phyloP scores from a whole-genome alignment of 2,113 vertebrate genomes.

The Amia ocellicauda region DNA sequence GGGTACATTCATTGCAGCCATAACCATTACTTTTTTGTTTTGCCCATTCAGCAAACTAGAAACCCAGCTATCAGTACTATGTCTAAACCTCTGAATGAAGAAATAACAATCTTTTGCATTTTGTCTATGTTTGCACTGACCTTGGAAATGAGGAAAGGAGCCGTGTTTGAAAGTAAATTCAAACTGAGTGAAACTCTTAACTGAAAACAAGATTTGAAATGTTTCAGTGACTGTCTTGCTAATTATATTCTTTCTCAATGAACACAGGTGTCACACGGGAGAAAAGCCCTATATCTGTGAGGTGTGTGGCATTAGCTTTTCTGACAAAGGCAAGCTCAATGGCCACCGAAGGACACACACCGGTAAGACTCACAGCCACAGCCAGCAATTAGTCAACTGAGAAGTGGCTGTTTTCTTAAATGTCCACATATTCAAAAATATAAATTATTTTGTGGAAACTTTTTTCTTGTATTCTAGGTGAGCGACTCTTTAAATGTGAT shows the following conservation, averaged over 20 bases:
- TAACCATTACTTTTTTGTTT: too few species aligned
- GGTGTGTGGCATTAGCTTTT: slow-evolving; percentile 56
- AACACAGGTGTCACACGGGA: slow-evolving; percentile 53
- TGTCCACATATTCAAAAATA: too few species aligned
- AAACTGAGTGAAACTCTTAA: not conserved
- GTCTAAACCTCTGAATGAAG: not conserved
- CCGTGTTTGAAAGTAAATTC: not conserved
- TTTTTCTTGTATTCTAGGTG: too few species aligned
- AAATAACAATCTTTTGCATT: too few species aligned
- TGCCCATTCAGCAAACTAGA: too few species aligned
- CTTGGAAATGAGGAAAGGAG: too few species aligned
- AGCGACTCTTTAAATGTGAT: slow-evolving; percentile 50
- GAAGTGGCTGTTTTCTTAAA: too few species aligned
- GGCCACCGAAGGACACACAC: slow-evolving; percentile 59
- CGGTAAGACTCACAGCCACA: slow-evolving; percentile 36
- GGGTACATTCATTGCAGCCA: too few species aligned
- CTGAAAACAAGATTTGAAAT: not conserved
- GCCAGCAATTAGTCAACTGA: too few species aligned
- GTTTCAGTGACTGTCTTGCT: not conserved
- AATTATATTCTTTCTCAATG: not conserved
- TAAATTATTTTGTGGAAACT: too few species aligned
- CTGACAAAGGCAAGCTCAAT: slow-evolving; percentile 51
- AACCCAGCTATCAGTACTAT: too few species aligned
- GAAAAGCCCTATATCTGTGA: slow-evolving; percentile 61
- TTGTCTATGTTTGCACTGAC: too few species aligned